These are phyloP conservation scores for Eurois occulta DNA, from an alignment of 2,888 invertebrate species.

Conservation along the genomic window DNA sequence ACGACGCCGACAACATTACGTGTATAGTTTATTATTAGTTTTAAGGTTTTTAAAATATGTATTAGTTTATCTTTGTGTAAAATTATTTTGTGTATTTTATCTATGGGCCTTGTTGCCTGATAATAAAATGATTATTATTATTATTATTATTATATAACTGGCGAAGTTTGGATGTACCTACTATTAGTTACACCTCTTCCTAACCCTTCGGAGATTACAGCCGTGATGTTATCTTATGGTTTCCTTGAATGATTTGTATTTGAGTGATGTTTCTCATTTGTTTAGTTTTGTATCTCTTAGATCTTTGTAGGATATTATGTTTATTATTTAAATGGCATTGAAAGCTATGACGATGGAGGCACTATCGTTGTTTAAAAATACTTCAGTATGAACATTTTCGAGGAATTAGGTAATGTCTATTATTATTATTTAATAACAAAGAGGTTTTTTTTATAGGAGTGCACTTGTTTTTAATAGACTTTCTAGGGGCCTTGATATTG, in stretches of 20 bases:
- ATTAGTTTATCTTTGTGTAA: too few relatives aligned
- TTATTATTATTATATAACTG: too few relatives aligned
- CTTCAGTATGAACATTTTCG: not conserved
- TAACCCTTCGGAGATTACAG: not conserved
- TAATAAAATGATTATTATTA: too few relatives aligned
- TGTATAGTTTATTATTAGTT: too few relatives aligned
- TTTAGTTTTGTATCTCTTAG: constrained; percentile 29
- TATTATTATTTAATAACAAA: too few relatives aligned
- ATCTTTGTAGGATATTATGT: constrained; percentile 15
- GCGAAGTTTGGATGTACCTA: not conserved
- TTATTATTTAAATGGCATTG: constrained; percentile 29
- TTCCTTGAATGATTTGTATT: constrained; percentile 15
- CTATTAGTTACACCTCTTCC: not conserved
- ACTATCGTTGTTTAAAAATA: constrained; percentile 16
- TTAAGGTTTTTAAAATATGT: too few relatives aligned
- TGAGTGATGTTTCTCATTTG: constrained; percentile 11
- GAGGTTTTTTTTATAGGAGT: too few relatives aligned
- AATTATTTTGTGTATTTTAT: too few relatives aligned
- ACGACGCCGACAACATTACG: too few relatives aligned
- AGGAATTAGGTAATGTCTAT: not conserved
- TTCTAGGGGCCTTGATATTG: too few relatives aligned
- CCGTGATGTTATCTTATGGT: not conserved
- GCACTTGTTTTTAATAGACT: too few relatives aligned
- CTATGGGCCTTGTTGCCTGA: too few relatives aligned
- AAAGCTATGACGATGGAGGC: constrained; percentile 28